Evolutionary conservation across 2,113 vertebrate species (phyloP), one percentile per base, ranked within the genome.

Genomic region (Paramormyrops kingsleyae): DNA sequence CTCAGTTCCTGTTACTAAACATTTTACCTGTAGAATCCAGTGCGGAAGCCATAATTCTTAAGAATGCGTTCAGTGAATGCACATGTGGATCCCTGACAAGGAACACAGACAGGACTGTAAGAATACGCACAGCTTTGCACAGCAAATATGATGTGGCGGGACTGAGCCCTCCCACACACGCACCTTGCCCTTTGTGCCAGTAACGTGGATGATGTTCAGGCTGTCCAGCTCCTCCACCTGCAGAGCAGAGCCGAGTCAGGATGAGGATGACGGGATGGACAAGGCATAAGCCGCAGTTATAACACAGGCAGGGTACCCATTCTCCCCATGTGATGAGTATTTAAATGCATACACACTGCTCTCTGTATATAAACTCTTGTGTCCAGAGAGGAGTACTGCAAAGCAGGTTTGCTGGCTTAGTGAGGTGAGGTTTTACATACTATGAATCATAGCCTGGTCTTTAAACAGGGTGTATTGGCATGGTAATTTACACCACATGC

Each of bases 121-220:
- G 83, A 84, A 47, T 47, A 46, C 6, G 3, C 19, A 1, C 8
- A n/a, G 21, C 44, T 84, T 24, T n/a, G 24, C 17, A 12, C 1
- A 27, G 91, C 1, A 88, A 90, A 62, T 9, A 62, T 9, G 7
- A 62, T 1, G 24, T 9, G 56, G 5, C 2, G 6, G n/a, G 24
- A 62, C 24, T 90, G 9, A 24, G 35, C 44, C 42, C 83, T 42
- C 8, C 7, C 62, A 49, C 7, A 31, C 0, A 49, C 94, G 96
- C 90, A 99, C 98, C 97, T 99, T 99, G 93, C 98, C 98, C 94
- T 99, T 99, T 39, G 98, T 99, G 91, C 98, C 98, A 0, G 98
- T 99, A 88, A 99, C 96, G 17, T 99, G 98, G 91, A 99, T 99
- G 88, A 99, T 97, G 91, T 99, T 98, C 31, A 99, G 95, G 89